Evolutionary conservation across 2,113 vertebrate species (phyloP).

Genomic region (Azemiops feae): DNA sequence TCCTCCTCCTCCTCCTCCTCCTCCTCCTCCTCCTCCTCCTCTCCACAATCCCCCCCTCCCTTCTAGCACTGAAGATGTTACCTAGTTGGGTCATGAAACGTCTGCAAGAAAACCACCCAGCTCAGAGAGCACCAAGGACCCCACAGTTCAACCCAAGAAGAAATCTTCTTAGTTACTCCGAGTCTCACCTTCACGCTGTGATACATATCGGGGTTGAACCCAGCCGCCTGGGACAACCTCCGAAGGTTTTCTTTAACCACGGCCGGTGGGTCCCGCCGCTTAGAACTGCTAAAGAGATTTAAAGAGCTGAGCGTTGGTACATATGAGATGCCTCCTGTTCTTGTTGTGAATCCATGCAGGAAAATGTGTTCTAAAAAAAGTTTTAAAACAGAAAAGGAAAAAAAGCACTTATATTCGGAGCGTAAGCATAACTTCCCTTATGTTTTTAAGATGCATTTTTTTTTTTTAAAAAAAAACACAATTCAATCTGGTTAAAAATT

Average conservation of each 20-base stretch:
- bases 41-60: too few relatives aligned
- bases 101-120: too few relatives aligned
- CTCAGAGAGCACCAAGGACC: too few relatives aligned
- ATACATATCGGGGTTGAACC: constrained; percentile 79
- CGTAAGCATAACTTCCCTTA: not conserved
- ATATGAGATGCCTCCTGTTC: constrained; percentile 85
- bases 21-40: too few relatives aligned
- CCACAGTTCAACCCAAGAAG: not conserved
- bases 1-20: too few relatives aligned
- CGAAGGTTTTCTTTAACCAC: constrained; percentile 86
- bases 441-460: not conserved
- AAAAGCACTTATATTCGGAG: not conserved
- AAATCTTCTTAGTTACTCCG: not conserved
- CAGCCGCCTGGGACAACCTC: constrained; percentile 77
- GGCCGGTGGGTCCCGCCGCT: constrained; percentile 77
- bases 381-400: constrained; percentile 1
- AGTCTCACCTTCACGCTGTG: constrained; percentile 80
- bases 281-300: constrained; percentile 89
- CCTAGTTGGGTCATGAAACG: too few relatives aligned
- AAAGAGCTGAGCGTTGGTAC: constrained; percentile 83
- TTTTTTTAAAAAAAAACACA: not conserved
- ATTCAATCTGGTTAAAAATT: not conserved
- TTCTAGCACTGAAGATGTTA: too few relatives aligned
- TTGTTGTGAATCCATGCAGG: constrained; percentile 90
- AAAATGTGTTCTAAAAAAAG: constrained; percentile 72